Evolutionary conservation across 2,888 invertebrate genomes (phyloP).

Genomic region (Alviniconcha strummeri): DNA sequence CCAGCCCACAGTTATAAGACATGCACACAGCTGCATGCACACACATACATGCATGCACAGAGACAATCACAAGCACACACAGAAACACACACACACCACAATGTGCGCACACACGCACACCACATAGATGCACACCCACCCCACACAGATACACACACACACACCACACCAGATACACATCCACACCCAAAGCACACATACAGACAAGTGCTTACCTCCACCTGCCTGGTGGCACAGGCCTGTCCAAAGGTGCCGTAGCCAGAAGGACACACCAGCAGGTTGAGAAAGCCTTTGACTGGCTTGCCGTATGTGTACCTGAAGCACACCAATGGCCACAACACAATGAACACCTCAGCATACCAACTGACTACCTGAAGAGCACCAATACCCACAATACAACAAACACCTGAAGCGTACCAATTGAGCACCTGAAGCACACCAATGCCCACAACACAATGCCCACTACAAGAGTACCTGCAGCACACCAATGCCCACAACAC

Average conservation of each 20-base stretch:
- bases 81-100: background rate
- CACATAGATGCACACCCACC: background rate
- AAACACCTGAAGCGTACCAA: too few relatives aligned
- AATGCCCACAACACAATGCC: too few relatives aligned
- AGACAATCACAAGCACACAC: background rate
- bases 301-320: slow-evolving; percentile 82
- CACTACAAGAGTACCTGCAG: too few relatives aligned
- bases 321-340: background rate
- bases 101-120: background rate
- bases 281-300: slow-evolving; percentile 82
- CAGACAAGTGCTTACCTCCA: slow-evolving; percentile 30
- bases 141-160: background rate
- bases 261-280: slow-evolving; percentile 45
- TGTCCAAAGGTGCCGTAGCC: slow-evolving; percentile 27
- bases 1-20: slow-evolving; percentile 1
- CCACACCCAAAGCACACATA: background rate
- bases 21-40: background rate
- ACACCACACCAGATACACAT: background rate
- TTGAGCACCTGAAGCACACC: too few relatives aligned
- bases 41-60: slow-evolving; percentile 2
- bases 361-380: too few relatives aligned
- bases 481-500: too few relatives aligned
- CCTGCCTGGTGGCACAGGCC: slow-evolving; percentile 29
- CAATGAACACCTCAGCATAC: too few relatives aligned
- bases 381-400: too few relatives aligned